Conservation (phyloP, 2,888 invertebrate species). For the Sarcophaga caerulescens region DNA sequence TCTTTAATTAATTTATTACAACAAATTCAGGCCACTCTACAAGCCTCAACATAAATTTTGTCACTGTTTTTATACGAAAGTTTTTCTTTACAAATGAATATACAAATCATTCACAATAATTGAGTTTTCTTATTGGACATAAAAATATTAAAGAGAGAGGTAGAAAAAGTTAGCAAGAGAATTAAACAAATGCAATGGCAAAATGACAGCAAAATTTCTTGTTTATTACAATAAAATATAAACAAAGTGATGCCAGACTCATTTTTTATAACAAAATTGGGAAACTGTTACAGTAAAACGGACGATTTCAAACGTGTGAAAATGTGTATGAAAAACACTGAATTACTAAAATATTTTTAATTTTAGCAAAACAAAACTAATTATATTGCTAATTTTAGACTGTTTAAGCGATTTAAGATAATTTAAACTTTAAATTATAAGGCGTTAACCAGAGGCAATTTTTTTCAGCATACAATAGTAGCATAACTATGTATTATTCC, state of each 20-base stretch:
- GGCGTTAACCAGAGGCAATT: too few species aligned
- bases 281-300: too few species aligned
- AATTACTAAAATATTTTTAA: too few species aligned
- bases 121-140: constrained; percentile 24
- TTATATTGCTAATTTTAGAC: too few species aligned
- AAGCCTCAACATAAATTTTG: constrained; percentile 34
- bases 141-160: background rate
- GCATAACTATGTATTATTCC: too few species aligned
- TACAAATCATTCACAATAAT: constrained; percentile 55
- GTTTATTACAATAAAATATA: constrained; percentile 19
- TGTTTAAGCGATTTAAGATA: too few species aligned
- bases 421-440: too few species aligned
- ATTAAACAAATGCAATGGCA: constrained; percentile 1
- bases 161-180: constrained; percentile 3
- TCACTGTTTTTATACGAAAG: constrained; percentile 49
- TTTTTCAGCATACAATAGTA: too few species aligned
- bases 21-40: constrained; percentile 36
- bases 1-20: constrained; percentile 34
- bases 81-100: constrained; percentile 48
- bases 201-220: background rate
- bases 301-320: too few species aligned
- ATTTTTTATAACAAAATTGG: background rate
- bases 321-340: too few species aligned
- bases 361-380: too few species aligned
- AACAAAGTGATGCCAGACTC: constrained; percentile 9